Conservation (phyloP, 1,140 invertebrate genomes). For the Augochlora pura region DNA sequence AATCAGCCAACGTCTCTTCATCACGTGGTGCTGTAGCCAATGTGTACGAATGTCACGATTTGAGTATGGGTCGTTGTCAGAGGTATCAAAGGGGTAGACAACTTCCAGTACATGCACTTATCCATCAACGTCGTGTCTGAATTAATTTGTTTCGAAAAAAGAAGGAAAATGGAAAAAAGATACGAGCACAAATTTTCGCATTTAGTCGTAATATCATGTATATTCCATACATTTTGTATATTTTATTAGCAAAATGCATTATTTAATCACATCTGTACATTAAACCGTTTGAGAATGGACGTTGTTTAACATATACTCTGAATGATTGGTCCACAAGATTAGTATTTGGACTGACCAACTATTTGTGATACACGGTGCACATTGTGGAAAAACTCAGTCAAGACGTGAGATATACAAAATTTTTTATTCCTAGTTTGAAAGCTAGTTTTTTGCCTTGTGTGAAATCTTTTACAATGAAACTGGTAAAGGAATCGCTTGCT, state of each 20-base stretch:
- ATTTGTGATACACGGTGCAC: conserved; percentile 58
- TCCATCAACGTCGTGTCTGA: conserved; percentile 76
- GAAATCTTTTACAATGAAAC: conserved; percentile 14
- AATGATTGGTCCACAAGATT: conserved; percentile 56
- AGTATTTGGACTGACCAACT: conserved; percentile 56
- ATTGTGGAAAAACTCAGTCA: conserved; percentile 49
- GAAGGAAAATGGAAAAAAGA: conserved; percentile 14
- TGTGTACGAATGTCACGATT: conserved; percentile 76
- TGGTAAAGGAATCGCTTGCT: conserved; percentile 27
- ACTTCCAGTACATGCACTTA: conserved; percentile 76
- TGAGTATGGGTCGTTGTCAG: conserved; percentile 75
- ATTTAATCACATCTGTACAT: conserved; percentile 60
- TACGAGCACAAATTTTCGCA: conserved; percentile 53
- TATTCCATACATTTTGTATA: conserved; percentile 70
- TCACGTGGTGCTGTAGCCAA: conserved; percentile 69
- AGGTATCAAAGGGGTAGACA: conserved; percentile 79
- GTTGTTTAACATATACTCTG: conserved; percentile 57
- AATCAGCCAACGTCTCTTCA: conserved; percentile 53
- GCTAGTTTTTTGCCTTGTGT: conserved; percentile 42
- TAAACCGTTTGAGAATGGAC: conserved; percentile 53
- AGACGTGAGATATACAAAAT: conserved; percentile 43
- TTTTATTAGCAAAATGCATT: conserved; percentile 66
- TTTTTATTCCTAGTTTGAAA: conserved; percentile 55
- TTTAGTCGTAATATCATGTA: conserved; percentile 61
- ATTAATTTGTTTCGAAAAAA: conserved; percentile 36